Evolutionary conservation across 2,888 invertebrate species (phyloP).

Genomic region (Listrodromus nycthemerus): DNA sequence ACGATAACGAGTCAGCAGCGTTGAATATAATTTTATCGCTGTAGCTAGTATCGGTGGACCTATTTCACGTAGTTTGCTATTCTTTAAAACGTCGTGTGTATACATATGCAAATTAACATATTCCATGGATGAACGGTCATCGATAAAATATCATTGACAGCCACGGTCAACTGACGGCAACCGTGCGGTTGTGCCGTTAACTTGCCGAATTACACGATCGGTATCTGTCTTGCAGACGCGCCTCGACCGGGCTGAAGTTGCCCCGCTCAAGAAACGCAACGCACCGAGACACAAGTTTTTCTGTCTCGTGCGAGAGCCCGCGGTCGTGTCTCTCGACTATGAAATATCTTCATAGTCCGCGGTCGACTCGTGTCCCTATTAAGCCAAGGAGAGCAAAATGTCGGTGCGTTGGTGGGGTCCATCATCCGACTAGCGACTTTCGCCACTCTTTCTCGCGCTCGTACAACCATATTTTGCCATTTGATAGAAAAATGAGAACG

Average conservation of each 20-base stretch:
- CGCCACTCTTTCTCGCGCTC: constrained; percentile 73
- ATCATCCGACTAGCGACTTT: constrained; percentile 80
- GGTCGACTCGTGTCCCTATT: constrained; percentile 46
- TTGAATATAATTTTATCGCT: no score
- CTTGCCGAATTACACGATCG: not conserved
- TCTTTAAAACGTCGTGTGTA: no score
- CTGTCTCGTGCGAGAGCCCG: not conserved
- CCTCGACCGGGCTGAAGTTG: not conserved
- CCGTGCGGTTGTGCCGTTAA: not conserved
- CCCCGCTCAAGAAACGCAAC: not conserved
- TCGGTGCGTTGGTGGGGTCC: constrained; percentile 86
- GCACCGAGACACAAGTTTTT: not conserved
- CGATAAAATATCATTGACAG: no score
- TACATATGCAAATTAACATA: no score
- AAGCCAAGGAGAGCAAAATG: constrained; percentile 83
- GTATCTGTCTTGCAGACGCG: not conserved
- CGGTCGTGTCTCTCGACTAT: not conserved
- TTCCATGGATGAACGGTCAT: no score
- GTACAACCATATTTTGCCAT: constrained; percentile 46
- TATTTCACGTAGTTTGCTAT: no score
- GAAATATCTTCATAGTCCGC: constrained; percentile 19
- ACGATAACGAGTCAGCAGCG: no score
- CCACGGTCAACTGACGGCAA: no score
- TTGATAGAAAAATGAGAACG: constrained; percentile 26
- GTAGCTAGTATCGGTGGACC: no score